Evolutionary conservation across 35 echinoderm and acorn worm species (phyloP).

Genomic region (Holothuria glaberrima): DNA sequence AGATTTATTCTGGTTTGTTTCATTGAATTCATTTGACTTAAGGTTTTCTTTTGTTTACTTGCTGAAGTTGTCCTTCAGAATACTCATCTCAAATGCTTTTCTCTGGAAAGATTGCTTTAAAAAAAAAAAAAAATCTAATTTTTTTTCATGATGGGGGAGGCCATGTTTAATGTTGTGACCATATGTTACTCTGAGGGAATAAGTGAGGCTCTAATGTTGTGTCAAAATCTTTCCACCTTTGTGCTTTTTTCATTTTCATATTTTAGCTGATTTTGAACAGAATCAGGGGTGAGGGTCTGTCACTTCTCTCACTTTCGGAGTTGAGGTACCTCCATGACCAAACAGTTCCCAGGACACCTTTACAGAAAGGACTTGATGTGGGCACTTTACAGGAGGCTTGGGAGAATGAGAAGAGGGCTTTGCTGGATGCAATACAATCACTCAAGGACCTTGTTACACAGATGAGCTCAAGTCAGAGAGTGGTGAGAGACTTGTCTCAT

Average conservation of each 20-base stretch:
- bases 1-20: no score
- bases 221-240: no score
- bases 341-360: constrained; percentile 62
- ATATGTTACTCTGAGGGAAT: no score
- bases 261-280: constrained; percentile 74
- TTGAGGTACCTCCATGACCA: constrained; percentile 83
- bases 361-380: constrained; percentile 72
- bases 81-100: not conserved
- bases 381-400: constrained; percentile 78
- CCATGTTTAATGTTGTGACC: no score
- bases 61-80: not conserved
- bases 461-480: constrained; percentile 68
- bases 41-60: no score
- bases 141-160: no score
- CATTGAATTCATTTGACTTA: no score
- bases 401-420: constrained; percentile 85
- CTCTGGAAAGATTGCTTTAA: no score
- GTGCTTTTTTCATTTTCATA: no score
- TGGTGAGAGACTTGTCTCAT: not conserved
- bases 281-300: constrained; percentile 83
- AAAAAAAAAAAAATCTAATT: no score
- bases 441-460: constrained; percentile 89
- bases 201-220: no score
- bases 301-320: constrained; percentile 92
- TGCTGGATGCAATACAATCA: constrained; percentile 90